Base-by-base conservation (phyloP, 2,888 invertebrate genomes). In the Nemapogon koenigi region DNA sequence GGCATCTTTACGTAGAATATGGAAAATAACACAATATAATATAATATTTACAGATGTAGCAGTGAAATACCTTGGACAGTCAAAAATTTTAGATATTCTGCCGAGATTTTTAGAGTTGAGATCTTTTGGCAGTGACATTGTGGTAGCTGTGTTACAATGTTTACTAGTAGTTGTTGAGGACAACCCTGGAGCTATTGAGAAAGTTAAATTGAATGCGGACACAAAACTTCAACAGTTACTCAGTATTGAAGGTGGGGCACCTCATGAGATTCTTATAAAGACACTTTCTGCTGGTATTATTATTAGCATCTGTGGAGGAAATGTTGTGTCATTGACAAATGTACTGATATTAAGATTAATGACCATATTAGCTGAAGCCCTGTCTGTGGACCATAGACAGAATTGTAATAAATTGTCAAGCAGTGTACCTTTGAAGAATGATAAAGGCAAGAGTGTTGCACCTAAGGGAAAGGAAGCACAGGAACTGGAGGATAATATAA, bases 91-190 rank as follows among this genome's bases (percentile, higher is more conserved):
- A n/a, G 72, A 81, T 14, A 68, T 85, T 41, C 57, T 90, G 14
- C 68, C 82, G 2, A 79, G 81, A 44, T 87, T 83, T 51, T 57
- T 90, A 37, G 80, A 87, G 48, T 61, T 81, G 10, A 55, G 73
- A 15, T 62, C 70, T 3, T 87, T 84, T 55, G 85, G 84, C 1
- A 56, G 64, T 36, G 81, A 84, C 26, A 78, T 85, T 40, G 69
- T 81, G 2, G 78, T 73, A 46, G 76, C 82, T 14, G 76, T 81
- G 42, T 81, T 85, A 27, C 88, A 89, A 50, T 89, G 87, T 52
- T 60, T 90, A 4, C 78, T 88, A 50, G 87, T 88, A 3, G 81
- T 89, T 27, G 82, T 87, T 1, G 90, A 90, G 63, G 87, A 89
- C 45, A 90, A 90, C 60, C 64, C 79, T 1, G 56, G 62, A 40